These are phyloP conservation scores for Neolamprologus longior DNA, from an alignment of 2,113 vertebrate species.

Conservation along the genomic window DNA sequence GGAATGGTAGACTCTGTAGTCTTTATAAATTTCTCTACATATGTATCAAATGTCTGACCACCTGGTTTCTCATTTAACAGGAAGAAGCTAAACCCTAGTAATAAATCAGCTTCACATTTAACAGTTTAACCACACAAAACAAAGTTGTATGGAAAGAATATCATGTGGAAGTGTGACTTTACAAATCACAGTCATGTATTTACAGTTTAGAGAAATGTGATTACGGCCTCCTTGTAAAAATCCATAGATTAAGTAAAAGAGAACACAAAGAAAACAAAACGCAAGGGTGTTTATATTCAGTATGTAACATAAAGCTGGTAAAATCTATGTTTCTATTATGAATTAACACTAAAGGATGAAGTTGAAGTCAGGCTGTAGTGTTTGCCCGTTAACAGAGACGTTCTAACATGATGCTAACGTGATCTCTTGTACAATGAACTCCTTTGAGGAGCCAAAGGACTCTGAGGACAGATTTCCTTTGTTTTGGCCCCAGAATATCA, in stretches of 20 bases:
- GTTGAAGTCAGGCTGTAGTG: not conserved
- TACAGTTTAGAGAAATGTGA: not conserved
- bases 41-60: not conserved
- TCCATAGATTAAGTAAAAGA: not conserved
- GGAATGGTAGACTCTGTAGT: not conserved
- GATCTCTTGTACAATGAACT: not conserved
- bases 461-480: not conserved
- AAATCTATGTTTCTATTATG: not conserved
- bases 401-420: not conserved
- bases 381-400: not conserved
- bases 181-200: not conserved
- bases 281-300: not conserved
- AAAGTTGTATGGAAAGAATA: not conserved
- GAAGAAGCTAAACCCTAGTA: not conserved
- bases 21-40: not conserved
- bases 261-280: not conserved
- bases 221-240: not conserved
- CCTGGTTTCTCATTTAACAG: not conserved
- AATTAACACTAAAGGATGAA: not conserved
- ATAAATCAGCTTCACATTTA: not conserved
- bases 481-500: not conserved
- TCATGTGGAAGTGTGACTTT: not conserved
- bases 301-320: not conserved
- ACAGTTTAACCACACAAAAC: not conserved
- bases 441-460: not conserved